These are phyloP conservation scores for Gisinianus flammeolus DNA, from an alignment of 2,888 invertebrate genomes.

Conservation along the genomic window DNA sequence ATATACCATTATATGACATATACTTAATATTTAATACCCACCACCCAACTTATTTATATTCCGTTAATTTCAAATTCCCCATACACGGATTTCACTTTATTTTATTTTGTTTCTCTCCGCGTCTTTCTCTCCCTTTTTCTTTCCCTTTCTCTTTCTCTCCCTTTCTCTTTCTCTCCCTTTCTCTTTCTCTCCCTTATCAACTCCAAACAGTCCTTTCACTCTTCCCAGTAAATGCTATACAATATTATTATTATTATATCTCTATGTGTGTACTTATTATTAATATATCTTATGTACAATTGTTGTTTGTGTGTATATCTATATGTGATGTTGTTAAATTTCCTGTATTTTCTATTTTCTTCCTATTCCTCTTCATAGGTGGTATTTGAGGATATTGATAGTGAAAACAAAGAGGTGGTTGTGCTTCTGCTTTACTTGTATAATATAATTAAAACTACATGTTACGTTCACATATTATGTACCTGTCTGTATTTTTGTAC, in stretches of 20 bases:
- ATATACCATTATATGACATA: too few species aligned
- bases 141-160: neutral
- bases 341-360: neutral
- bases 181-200: neutral
- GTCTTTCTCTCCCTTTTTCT: neutral
- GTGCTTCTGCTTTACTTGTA: slow-evolving; percentile 7
- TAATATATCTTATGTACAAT: too few species aligned
- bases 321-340: too few species aligned
- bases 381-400: neutral
- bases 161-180: neutral
- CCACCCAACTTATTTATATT: neutral
- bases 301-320: too few species aligned
- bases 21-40: too few species aligned
- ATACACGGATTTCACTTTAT: neutral
- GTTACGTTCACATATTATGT: neutral
- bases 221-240: too few species aligned
- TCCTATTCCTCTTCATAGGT: neutral
- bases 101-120: neutral
- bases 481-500: neutral
- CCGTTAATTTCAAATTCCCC: neutral
- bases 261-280: too few species aligned
- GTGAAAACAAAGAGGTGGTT: neutral
- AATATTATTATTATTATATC: too few species aligned
- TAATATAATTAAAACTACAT: neutral
- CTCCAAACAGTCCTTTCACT: too few species aligned